Percentiles rank a stretch among this genome's conserved stretches.
phyloP scores from a whole-genome alignment of 2,797 vertebrate species.

The Poeciliopsis presidionis region DNA sequence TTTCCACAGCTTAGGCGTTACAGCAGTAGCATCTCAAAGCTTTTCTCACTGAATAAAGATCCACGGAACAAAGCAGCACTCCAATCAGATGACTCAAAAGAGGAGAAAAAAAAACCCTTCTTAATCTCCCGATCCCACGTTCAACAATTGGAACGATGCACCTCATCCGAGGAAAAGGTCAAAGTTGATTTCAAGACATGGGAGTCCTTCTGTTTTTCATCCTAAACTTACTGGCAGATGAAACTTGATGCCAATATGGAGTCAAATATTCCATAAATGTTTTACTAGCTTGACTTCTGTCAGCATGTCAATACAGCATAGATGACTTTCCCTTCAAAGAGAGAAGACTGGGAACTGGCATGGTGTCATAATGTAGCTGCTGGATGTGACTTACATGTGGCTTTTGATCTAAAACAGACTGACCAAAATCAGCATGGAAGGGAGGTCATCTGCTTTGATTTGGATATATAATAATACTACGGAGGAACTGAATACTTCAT shows the following conservation, averaged over 20 bases:
- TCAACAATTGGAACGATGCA: slow-evolving; percentile 57
- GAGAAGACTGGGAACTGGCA: slow-evolving; percentile 51
- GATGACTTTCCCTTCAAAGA: slow-evolving; percentile 63
- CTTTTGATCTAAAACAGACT: slow-evolving; percentile 57
- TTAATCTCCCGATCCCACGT: slow-evolving; percentile 59
- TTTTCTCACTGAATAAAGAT: slow-evolving; percentile 75
- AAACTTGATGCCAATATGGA: slow-evolving; percentile 60
- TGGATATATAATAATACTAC: slow-evolving; percentile 81
- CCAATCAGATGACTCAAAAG: slow-evolving; percentile 69
- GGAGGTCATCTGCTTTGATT: slow-evolving; percentile 70
- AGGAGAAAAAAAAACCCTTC: slow-evolving; percentile 60
- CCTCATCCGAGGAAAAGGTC: slow-evolving; percentile 54
- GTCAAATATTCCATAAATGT: slow-evolving; percentile 46
- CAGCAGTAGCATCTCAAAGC: slow-evolving; percentile 58
- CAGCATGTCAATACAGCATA: slow-evolving; percentile 65
- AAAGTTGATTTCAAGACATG: slow-evolving; percentile 59
- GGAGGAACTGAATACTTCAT: slow-evolving; percentile 79
- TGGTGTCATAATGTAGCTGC: slow-evolving; percentile 74
- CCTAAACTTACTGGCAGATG: slow-evolving; percentile 45
- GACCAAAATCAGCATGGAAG: slow-evolving; percentile 83
- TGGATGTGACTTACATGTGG: slow-evolving; percentile 56
- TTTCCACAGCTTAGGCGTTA: slow-evolving; percentile 77
- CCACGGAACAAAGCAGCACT: slow-evolving; percentile 61
- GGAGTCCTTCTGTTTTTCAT: slow-evolving; percentile 51
- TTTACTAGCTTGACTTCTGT: slow-evolving; percentile 46